phyloP scores from a whole-genome alignment of 2,797 vertebrate genomes.

The Mus spretus region DNA sequence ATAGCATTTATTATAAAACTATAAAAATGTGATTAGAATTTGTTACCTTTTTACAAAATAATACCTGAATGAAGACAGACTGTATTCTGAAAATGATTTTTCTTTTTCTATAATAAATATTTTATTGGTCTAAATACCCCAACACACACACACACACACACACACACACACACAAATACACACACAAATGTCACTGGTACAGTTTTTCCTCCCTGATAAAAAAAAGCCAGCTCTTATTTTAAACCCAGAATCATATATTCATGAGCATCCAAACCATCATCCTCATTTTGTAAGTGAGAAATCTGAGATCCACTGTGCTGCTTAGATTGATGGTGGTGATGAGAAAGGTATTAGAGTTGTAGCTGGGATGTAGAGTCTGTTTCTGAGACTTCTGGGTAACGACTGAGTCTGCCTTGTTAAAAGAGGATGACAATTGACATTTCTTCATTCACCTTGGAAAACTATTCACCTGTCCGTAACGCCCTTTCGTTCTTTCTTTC shows the following conservation, averaged over 20 bases:
- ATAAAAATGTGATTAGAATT: conserved; percentile 58
- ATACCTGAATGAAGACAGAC: conserved; percentile 57
- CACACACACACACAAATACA: conserved; percentile 27
- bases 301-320: not conserved
- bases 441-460: not conserved
- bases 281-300: not conserved
- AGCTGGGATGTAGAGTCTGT: not conserved
- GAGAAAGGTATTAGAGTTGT: not conserved
- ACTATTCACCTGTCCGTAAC: not conserved
- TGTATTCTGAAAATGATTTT: conserved; percentile 38
- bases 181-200: not conserved
- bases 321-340: not conserved
- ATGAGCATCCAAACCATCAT: not conserved
- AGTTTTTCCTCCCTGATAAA: not conserved
- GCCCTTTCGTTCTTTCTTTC: conserved; percentile 60
- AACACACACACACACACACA: not conserved
- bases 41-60: conserved; percentile 49
- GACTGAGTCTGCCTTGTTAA: not conserved
- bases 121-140: not conserved
- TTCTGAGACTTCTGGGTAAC: not conserved
- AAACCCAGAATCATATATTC: conserved; percentile 1
- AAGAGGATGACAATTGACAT: not conserved
- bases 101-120: not conserved
- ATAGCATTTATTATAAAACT: conserved; percentile 68
- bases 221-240: not conserved